Conservation (phyloP, 1,140 invertebrate species). For the Ericerus pela region DNA sequence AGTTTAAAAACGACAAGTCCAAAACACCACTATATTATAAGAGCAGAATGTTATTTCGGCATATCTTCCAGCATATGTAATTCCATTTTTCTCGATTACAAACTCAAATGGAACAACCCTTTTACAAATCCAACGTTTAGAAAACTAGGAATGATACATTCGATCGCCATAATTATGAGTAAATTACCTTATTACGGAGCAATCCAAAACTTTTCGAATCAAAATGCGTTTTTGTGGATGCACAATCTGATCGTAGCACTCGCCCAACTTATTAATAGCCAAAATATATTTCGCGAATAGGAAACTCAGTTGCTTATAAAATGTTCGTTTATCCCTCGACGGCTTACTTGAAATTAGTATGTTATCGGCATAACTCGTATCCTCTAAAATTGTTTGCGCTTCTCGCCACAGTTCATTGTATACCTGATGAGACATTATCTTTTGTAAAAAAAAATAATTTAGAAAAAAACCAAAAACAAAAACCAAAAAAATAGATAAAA, state of each 20-base stretch:
- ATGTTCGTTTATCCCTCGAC: conserved; percentile 41
- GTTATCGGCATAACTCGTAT: conserved; percentile 45
- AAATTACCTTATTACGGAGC: conserved; percentile 40
- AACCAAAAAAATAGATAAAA: too few relatives aligned
- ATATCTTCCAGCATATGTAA: too few relatives aligned
- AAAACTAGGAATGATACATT: too few relatives aligned
- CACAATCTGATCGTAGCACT: conserved; percentile 76
- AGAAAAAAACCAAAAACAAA: too few relatives aligned
- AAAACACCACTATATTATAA: too few relatives aligned
- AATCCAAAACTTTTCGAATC: conserved; percentile 61
- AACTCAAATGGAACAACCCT: too few relatives aligned
- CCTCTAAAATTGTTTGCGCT: conserved; percentile 44
- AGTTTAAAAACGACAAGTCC: too few relatives aligned
- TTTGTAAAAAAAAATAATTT: too few relatives aligned
- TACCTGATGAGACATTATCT: conserved; percentile 58
- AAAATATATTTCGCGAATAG: conserved; percentile 67
- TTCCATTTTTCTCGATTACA: too few relatives aligned
- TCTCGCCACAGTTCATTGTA: conserved; percentile 51
- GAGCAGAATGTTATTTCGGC: too few relatives aligned
- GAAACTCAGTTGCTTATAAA: conserved; percentile 40
- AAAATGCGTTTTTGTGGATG: conserved; percentile 82
- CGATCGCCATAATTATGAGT: too few relatives aligned
- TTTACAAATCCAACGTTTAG: too few relatives aligned
- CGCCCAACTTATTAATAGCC: conserved; percentile 55
- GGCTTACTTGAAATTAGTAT: conserved; percentile 43